A percentile compares a stretch with the other conserved stretches of the same genome.
Conservation (phyloP, 2,797 vertebrate genomes). For the Hemibagrus guttatus region DNA sequence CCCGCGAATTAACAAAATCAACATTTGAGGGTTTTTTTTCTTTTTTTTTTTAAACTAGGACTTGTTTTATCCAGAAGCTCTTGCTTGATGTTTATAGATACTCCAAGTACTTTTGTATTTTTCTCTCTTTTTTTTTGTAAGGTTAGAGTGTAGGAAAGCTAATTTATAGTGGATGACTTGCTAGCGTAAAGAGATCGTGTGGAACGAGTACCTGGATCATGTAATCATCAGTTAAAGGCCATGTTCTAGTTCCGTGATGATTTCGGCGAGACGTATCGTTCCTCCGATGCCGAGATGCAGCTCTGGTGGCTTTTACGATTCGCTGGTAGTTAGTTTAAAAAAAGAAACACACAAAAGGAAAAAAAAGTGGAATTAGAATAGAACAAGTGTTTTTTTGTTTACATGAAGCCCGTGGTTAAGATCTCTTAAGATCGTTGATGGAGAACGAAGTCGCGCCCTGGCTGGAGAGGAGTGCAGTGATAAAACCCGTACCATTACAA, state of each 20-base stretch:
- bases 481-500: slow-evolving; percentile 50
- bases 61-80: slow-evolving; percentile 3
- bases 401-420: slow-evolving; percentile 54
- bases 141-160: slow-evolving; percentile 44
- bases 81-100: slow-evolving; percentile 39
- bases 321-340: slow-evolving; percentile 56
- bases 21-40: not conserved
- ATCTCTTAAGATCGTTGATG: slow-evolving; percentile 30
- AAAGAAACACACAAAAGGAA: not conserved
- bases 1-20: not conserved
- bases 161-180: slow-evolving; percentile 54
- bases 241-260: slow-evolving; percentile 58
- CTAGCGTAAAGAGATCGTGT: slow-evolving; percentile 39
- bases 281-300: slow-evolving; percentile 68
- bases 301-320: slow-evolving; percentile 58
- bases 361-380: slow-evolving; percentile 35
- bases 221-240: slow-evolving; percentile 49
- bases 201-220: slow-evolving; percentile 39
- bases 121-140: slow-evolving; percentile 9
- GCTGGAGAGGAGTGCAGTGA: slow-evolving; percentile 44
- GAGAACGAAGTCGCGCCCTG: slow-evolving; percentile 48
- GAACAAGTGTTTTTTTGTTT: slow-evolving; percentile 60
- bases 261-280: slow-evolving; percentile 67
- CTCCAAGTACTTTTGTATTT: slow-evolving; percentile 14
- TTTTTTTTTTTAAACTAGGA: not conserved